Evolutionary conservation across 2,888 invertebrate species (phyloP).

Genomic region (Athalia circularis): DNA sequence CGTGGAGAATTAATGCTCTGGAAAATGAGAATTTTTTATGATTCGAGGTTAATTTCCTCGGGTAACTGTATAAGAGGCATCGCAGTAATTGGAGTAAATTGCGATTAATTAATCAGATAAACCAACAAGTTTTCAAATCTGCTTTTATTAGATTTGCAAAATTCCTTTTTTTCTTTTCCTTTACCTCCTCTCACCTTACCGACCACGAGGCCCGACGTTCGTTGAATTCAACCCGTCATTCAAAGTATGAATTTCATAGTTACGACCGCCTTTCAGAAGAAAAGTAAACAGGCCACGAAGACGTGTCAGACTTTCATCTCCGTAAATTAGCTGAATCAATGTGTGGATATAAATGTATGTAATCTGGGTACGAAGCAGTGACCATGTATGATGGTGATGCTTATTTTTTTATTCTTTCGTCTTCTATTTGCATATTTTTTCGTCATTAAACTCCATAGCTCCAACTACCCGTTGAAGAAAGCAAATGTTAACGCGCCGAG

Average conservation of each 20-base stretch:
- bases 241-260: slow-evolving; percentile 4
- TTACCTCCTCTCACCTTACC: too few species aligned
- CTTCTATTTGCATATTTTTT: too few species aligned
- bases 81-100: neutral
- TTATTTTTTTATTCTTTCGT: neutral
- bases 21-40: slow-evolving; percentile 5
- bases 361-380: neutral
- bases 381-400: neutral
- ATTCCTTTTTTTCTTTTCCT: neutral
- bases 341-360: neutral
- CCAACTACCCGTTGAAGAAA: slow-evolving; percentile 20
- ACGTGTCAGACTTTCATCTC: slow-evolving; percentile 30
- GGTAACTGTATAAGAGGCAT: neutral
- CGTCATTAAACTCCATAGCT: neutral
- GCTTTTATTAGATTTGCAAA: neutral
- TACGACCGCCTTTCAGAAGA: neutral
- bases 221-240: neutral
- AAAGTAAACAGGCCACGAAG: slow-evolving; percentile 26
- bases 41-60: slow-evolving; percentile 17
- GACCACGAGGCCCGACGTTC: too few species aligned
- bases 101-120: neutral
- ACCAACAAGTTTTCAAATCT: neutral
- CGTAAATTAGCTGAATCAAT: neutral
- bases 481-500: neutral
- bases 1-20: slow-evolving; percentile 3